A percentile compares a stretch with the other conserved stretches of the same genome.
These are phyloP conservation scores for Saxidomus purpurata DNA, from an alignment of 1,140 invertebrate genomes.

Conservation along the genomic window DNA sequence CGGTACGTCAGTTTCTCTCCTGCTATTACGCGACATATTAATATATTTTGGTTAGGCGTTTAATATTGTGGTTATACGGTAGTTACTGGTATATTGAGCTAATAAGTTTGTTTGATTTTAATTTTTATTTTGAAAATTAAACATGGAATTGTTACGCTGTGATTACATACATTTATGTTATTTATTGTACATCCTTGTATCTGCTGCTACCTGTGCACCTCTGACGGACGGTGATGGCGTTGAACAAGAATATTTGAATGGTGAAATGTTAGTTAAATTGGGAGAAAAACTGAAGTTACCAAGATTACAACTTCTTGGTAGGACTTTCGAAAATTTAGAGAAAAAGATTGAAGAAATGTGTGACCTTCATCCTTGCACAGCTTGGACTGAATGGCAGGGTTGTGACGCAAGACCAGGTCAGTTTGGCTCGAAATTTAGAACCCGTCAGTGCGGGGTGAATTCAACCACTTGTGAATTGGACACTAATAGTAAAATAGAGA, in stretches of 20 bases:
- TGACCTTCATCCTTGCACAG: not conserved
- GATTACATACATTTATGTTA: too few relatives aligned
- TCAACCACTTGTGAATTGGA: not conserved
- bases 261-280: not conserved
- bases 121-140: too few relatives aligned
- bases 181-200: too few relatives aligned
- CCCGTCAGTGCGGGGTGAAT: not conserved
- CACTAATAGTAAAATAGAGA: not conserved
- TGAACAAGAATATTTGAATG: not conserved
- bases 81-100: too few relatives aligned
- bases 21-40: too few relatives aligned
- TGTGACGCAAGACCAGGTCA: not conserved
- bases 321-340: not conserved
- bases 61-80: too few relatives aligned
- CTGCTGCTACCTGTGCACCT: not conserved
- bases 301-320: not conserved
- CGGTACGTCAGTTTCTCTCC: too few relatives aligned
- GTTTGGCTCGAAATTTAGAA: not conserved
- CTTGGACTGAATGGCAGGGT: not conserved
- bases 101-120: too few relatives aligned
- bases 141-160: too few relatives aligned
- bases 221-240: not conserved
- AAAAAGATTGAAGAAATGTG: not conserved
- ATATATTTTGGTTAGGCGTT: too few relatives aligned
- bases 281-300: not conserved